These are phyloP conservation scores for Nettapus auritus DNA, from an alignment of 2,113 vertebrate species.

Conservation along the genomic window DNA sequence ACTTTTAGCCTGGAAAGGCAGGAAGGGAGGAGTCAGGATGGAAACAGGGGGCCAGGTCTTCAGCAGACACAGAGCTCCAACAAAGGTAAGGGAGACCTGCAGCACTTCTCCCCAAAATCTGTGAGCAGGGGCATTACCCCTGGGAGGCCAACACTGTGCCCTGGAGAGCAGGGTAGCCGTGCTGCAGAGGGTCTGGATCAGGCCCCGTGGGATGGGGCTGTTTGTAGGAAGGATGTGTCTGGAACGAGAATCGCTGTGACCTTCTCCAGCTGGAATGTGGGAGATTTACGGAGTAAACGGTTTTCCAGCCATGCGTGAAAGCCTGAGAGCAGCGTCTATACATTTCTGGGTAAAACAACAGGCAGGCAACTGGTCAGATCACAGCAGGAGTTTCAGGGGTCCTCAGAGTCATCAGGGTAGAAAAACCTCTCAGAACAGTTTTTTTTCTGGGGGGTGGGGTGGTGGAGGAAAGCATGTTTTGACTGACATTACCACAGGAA, in stretches of 20 bases:
- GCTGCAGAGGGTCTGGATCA: background rate
- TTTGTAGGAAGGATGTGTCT: background rate
- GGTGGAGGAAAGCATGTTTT: background rate
- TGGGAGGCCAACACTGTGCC: background rate
- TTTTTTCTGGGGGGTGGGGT: background rate
- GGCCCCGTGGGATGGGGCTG: fast-evolving
- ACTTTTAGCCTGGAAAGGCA: background rate
- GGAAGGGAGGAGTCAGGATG: conserved; percentile 9
- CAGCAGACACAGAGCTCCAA: background rate
- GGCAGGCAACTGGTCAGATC: background rate
- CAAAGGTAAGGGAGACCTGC: fast-evolving
- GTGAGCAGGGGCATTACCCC: background rate
- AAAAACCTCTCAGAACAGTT: background rate
- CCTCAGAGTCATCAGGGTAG: background rate
- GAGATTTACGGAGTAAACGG: background rate
- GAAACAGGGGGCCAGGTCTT: background rate
- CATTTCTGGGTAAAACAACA: background rate
- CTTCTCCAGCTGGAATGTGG: background rate
- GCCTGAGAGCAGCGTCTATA: background rate
- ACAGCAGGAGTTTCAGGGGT: background rate
- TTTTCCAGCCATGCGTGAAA: background rate
- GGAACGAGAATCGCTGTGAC: background rate
- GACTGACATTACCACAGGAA: background rate
- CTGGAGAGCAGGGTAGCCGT: background rate
- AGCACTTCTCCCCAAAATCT: background rate